These are phyloP conservation scores for Agelastica alni DNA, from an alignment of 2,888 invertebrate genomes.

Conservation along the genomic window DNA sequence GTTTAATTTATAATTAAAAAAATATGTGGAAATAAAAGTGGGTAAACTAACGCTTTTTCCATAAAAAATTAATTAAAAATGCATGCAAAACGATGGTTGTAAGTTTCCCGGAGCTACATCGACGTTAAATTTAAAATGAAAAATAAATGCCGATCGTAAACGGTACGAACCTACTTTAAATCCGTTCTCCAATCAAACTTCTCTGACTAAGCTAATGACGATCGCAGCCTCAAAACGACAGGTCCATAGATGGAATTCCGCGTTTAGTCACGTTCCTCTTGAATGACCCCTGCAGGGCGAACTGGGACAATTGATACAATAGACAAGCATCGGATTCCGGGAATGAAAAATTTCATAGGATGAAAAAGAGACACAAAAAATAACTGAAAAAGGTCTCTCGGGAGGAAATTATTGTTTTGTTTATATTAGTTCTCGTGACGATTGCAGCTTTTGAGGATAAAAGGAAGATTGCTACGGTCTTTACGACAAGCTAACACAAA, in stretches of 20 bases:
- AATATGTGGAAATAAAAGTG: too few species aligned
- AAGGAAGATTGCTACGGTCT: conserved; percentile 18
- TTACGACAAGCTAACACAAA: conserved; percentile 17
- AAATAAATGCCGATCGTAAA: too few species aligned
- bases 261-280: conserved; percentile 40
- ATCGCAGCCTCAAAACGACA: conserved; percentile 3
- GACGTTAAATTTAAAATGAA: too few species aligned
- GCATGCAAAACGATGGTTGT: too few species aligned
- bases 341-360: conserved; percentile 9
- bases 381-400: conserved; percentile 8
- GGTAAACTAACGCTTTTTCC: too few species aligned
- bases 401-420: conserved; percentile 22
- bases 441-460: conserved; percentile 20
- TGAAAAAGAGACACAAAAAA: conserved; percentile 3
- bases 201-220: background rate
- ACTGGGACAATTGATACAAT: conserved; percentile 41
- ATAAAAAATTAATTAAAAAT: too few species aligned
- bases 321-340: conserved; percentile 21
- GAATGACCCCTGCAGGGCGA: conserved; percentile 42
- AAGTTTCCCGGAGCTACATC: too few species aligned
- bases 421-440: conserved; percentile 19
- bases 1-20: too few species aligned
- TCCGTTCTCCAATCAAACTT: background rate
- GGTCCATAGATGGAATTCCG: conserved; percentile 25
- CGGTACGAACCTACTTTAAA: too few species aligned